Evolutionary conservation across 2,888 invertebrate genomes (phyloP).

Genomic region (Celastrina argiolus): DNA sequence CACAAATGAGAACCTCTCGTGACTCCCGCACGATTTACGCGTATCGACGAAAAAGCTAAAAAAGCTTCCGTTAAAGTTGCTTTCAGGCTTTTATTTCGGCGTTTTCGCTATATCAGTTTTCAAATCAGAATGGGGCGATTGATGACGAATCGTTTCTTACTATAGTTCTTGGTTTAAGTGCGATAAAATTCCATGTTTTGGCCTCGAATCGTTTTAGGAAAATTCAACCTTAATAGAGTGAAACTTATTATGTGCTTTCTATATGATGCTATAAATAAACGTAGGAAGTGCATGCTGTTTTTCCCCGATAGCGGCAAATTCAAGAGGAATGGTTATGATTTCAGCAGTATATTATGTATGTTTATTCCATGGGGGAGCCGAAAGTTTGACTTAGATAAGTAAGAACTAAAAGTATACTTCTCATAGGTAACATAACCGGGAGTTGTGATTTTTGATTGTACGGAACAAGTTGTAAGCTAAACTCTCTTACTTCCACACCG

Average conservation of each 20-base stretch:
- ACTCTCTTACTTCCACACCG: no score
- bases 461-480: no score
- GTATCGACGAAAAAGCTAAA: conserved; percentile 34
- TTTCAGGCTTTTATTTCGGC: conserved; percentile 35
- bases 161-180: conserved; percentile 3
- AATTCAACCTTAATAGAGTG: not conserved
- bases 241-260: not conserved
- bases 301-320: no score
- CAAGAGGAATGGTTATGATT: no score
- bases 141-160: conserved; percentile 41
- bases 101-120: conserved; percentile 34
- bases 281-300: not conserved
- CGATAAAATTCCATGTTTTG: conserved; percentile 8
- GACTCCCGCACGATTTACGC: conserved; percentile 31
- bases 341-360: no score
- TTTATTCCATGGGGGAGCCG: no score
- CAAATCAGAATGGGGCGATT: conserved; percentile 34
- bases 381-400: no score
- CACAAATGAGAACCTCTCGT: conserved; percentile 36
- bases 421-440: no score
- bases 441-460: no score
- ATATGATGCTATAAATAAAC: not conserved
- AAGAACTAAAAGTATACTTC: no score
- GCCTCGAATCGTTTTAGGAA: conserved; percentile 2
- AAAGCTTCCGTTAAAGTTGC: conserved; percentile 34